Base-by-base conservation (phyloP, 2,888 invertebrate genomes). In the Morpho deidamia region DNA sequence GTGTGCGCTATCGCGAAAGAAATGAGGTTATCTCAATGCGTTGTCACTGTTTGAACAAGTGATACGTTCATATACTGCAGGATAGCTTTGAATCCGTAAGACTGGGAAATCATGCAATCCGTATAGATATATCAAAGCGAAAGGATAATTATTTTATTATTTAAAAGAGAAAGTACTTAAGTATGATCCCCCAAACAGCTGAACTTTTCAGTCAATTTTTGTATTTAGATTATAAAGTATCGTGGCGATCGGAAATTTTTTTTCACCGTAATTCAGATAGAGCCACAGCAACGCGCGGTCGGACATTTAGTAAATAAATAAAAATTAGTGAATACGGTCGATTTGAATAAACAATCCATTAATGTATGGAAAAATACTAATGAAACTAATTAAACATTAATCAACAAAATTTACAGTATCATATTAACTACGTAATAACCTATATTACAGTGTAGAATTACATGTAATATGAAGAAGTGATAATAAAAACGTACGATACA, bases 11-110 rank as follows among this genome's bases (percentile, higher is more conserved):
- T 83, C 81, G 71, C 72, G 72, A 89, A 89, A 89, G 86, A 88
- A 89, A 88, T 88, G 88, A 86, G 88, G 88, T 88, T 89, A 89
- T 89, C 88, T 87, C 76, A 74, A 79, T 78, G 79, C 79, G 74
- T 70, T 81, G 83, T 87, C 86, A 84, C 81, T 86, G 85, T 83
- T 76, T 83, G 77, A 72, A 76, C 71, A 69, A 71, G 72, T 71
- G 70, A 70, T 69, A 65, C 63, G 68, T 71, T 48, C 23, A 45
- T 33, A 51, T 40, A 33, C 39, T 39, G 11, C 44, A 35, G 50
- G 44, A 38, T 44, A 50, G 50, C 50, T 44, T 43, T 11, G 14
- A 11, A 42, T 42, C 23, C 23, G 23, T 23, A 23, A 23, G 23
- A 23, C 23, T 8, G 43, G 2, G 5, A 43, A 14, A 14, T 12